These are phyloP conservation scores for Dinocampus coccinellae DNA, from an alignment of 2,888 invertebrate genomes.

Conservation along the genomic window DNA sequence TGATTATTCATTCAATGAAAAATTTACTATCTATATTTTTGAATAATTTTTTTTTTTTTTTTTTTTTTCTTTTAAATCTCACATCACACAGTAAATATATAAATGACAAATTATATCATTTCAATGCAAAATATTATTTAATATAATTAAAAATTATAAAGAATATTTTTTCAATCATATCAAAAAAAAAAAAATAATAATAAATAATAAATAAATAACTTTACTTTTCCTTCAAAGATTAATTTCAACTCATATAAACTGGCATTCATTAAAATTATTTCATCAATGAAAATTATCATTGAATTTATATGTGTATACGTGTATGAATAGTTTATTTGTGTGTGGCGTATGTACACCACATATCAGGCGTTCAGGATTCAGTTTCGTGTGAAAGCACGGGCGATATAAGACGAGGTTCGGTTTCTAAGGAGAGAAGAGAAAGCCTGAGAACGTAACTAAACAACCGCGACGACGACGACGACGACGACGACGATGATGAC, in stretches of 20 bases:
- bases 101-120: constrained; percentile 2
- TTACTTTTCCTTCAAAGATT: background rate
- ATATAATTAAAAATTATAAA: constrained; percentile 4
- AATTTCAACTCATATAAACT: background rate
- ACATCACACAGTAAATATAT: background rate
- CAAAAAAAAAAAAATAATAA: constrained; percentile 6
- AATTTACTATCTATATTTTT: constrained; percentile 10
- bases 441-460: constrained; percentile 67
- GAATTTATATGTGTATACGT: constrained; percentile 7
- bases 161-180: no score
- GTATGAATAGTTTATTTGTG: no score
- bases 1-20: constrained; percentile 12
- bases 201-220: background rate
- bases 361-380: constrained; percentile 41
- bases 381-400: constrained; percentile 65
- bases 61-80: constrained; percentile 4
- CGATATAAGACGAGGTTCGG: constrained; percentile 54
- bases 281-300: constrained; percentile 27
- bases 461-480: constrained; percentile 36
- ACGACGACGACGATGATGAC: no score
- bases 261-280: constrained; percentile 22
- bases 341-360: no score
- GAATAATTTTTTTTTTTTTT: background rate
- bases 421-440: constrained; percentile 68
- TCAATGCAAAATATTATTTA: background rate